Conservation (phyloP, 1,140 invertebrate species). For the Trichonephila clavata region DNA sequence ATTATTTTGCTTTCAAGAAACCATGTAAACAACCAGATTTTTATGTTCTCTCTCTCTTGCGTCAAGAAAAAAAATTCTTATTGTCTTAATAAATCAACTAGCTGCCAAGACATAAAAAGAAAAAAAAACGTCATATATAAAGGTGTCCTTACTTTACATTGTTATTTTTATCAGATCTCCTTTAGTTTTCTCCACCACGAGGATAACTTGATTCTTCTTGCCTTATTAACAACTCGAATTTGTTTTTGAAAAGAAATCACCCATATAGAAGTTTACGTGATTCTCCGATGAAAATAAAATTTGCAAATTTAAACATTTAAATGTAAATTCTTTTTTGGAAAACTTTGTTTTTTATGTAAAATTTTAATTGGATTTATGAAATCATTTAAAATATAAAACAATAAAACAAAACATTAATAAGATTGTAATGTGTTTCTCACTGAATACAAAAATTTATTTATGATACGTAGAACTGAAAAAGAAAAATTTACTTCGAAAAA, state of each 20-base stretch:
- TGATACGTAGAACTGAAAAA: too few relatives aligned
- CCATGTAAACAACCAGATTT: slow-evolving; percentile 21
- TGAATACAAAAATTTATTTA: too few relatives aligned
- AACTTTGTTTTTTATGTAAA: too few relatives aligned
- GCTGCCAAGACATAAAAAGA: neutral
- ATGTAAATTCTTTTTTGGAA: too few relatives aligned
- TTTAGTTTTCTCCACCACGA: neutral
- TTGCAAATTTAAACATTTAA: too few relatives aligned
- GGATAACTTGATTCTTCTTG: neutral
- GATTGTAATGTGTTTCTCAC: too few relatives aligned
- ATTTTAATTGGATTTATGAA: too few relatives aligned
- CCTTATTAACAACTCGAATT: neutral
- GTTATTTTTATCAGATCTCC: neutral
- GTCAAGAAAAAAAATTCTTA: slow-evolving; percentile 37
- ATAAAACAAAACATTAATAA: too few relatives aligned
- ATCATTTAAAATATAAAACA: too few relatives aligned
- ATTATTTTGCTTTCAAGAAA: neutral
- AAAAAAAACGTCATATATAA: slow-evolving; percentile 6
- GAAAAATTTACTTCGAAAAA: too few relatives aligned
- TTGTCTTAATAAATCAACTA: slow-evolving; percentile 61
- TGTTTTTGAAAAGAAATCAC: neutral
- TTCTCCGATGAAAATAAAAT: too few relatives aligned
- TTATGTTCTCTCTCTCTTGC: neutral
- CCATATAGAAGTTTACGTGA: too few relatives aligned
- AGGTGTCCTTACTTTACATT: neutral